These are phyloP conservation scores for Ptilodon capucinus DNA, from an alignment of 2,888 invertebrate species.

Conservation along the genomic window DNA sequence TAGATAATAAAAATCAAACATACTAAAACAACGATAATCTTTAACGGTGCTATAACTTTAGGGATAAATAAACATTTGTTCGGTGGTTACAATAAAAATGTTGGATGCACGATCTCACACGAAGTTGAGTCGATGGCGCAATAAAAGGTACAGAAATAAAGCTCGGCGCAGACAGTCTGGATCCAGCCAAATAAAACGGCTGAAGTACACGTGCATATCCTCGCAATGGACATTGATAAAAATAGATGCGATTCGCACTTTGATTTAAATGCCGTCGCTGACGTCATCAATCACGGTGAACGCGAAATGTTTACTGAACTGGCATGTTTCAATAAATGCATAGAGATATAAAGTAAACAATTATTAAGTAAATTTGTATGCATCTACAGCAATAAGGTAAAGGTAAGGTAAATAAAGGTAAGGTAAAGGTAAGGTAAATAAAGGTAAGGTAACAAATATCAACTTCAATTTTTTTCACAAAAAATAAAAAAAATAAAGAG, in stretches of 20 bases:
- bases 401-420: too few relatives aligned
- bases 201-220: slow-evolving; percentile 33
- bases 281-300: too few relatives aligned
- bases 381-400: too few relatives aligned
- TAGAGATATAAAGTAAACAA: too few relatives aligned
- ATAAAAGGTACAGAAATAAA: slow-evolving; percentile 57
- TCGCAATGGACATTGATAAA: slow-evolving; percentile 24
- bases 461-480: too few relatives aligned
- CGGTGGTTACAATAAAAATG: slow-evolving; percentile 44
- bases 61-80: slow-evolving; percentile 51
- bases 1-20: slow-evolving; percentile 22
- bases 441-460: too few relatives aligned
- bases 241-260: slow-evolving; percentile 25
- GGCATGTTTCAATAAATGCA: too few relatives aligned
- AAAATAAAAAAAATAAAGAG: too few relatives aligned
- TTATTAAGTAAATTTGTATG: too few relatives aligned
- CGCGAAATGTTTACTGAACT: too few relatives aligned
- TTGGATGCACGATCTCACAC: slow-evolving; percentile 55
- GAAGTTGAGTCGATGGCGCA: slow-evolving; percentile 55
- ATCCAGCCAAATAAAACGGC: slow-evolving; percentile 44
- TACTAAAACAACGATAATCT: slow-evolving; percentile 25
- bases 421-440: too few relatives aligned
- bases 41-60: slow-evolving; percentile 27
- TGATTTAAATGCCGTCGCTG: neutral
- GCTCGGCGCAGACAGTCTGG: slow-evolving; percentile 31